Conservation (phyloP, 92 coral and sea anemone genomes). For the Parazoanthus darwini region DNA sequence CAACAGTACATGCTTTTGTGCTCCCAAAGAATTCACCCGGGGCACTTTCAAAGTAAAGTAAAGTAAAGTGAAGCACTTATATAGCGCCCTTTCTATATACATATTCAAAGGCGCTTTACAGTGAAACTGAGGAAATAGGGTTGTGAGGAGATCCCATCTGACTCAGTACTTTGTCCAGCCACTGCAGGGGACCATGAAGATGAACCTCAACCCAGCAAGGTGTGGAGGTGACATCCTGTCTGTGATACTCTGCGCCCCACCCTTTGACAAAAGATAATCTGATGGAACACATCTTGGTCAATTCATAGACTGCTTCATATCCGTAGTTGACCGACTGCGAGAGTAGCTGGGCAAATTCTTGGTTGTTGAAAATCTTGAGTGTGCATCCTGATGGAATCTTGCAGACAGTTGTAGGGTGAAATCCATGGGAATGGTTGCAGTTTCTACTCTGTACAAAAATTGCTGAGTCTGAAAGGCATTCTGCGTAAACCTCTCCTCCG, state of each 20-base stretch:
- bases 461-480: conserved; percentile 97
- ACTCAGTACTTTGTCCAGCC: conserved; percentile 96
- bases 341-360: conserved; percentile 97
- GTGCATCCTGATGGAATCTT: conserved; percentile 97
- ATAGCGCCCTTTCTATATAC: too few species aligned
- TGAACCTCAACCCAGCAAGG: conserved; percentile 99
- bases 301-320: conserved; percentile 97
- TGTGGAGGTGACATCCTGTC: conserved; percentile 98
- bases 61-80: too few species aligned
- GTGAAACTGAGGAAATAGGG: conserved; percentile 93
- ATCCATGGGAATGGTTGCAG: conserved; percentile 96
- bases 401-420: conserved; percentile 99
- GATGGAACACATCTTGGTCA: conserved; percentile 99
- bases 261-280: conserved; percentile 97
- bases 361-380: conserved; percentile 96
- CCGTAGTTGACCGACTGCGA: conserved; percentile 99
- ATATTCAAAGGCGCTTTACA: too few species aligned
- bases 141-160: conserved; percentile 98
- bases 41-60: too few species aligned
- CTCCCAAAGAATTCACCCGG: too few species aligned
- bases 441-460: conserved; percentile 99
- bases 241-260: conserved; percentile 99
- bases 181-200: conserved; percentile 96
- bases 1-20: too few species aligned
- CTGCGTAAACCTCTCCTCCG: conserved; percentile 99